phyloP scores from a whole-genome alignment of 1,140 invertebrate species.

The Harlomillsia oculata region DNA sequence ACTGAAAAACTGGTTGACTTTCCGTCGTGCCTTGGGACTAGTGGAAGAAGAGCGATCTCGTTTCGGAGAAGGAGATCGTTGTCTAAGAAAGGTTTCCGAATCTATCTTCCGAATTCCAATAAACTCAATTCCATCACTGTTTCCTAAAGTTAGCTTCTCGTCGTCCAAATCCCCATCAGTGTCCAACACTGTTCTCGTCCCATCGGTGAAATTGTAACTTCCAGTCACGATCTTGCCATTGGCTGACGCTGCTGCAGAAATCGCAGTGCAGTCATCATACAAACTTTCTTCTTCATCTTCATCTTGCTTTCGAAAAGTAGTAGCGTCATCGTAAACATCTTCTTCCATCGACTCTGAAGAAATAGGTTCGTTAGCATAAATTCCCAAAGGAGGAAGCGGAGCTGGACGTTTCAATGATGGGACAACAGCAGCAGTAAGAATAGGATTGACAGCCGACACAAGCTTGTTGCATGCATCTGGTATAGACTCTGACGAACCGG shows the following conservation, averaged over 20 bases:
- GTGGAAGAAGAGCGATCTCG: slow-evolving; percentile 24
- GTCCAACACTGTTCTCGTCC: slow-evolving; percentile 12
- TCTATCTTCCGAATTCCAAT: slow-evolving; percentile 34
- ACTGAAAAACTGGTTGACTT: slow-evolving; percentile 36
- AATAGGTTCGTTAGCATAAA: slow-evolving; percentile 3
- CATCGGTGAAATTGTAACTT: slow-evolving; percentile 31
- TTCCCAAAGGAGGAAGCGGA: slow-evolving; percentile 7
- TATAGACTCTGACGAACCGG: slow-evolving; percentile 31
- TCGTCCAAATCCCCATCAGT: slow-evolving; percentile 20
- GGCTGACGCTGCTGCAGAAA: not conserved
- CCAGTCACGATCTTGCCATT: slow-evolving; percentile 15
- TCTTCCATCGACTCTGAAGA: not conserved
- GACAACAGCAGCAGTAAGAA: not conserved
- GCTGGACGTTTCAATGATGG: slow-evolving; percentile 17
- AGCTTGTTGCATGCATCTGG: slow-evolving; percentile 17
- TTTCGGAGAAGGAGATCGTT: slow-evolving; percentile 27
- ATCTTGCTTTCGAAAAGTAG: slow-evolving; percentile 1
- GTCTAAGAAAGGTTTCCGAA: slow-evolving; percentile 28
- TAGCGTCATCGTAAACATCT: slow-evolving; percentile 24
- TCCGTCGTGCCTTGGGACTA: slow-evolving; percentile 32
- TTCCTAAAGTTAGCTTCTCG: slow-evolving; percentile 12
- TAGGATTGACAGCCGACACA: slow-evolving; percentile 1
- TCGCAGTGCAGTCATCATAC: slow-evolving; percentile 32
- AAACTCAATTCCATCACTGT: slow-evolving; percentile 33
- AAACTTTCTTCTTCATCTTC: slow-evolving; percentile 29